Evolutionary conservation across 37 sponge, comb jelly and placozoan genomes (phyloP), one percentile per base, ranked within the genome.

Genomic region (Oscarella lobularis): DNA sequence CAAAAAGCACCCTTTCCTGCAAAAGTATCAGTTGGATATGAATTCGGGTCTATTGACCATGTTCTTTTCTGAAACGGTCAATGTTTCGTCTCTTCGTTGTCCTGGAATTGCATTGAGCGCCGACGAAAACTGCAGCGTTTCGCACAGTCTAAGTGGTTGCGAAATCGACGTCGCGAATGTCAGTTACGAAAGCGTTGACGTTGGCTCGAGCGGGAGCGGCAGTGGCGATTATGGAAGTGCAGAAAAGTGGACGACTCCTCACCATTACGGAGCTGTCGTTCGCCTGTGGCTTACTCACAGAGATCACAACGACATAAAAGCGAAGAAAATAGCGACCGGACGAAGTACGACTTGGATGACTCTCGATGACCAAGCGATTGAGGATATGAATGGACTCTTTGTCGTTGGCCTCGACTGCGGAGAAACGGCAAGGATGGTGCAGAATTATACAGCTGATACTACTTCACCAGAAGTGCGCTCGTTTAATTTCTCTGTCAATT

Each of bases 1-100:
- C 60, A 66, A 54, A 14, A 85, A 83, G n/a, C 40, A 73, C 74
- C 89, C 93, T 3, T 27, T 66, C 2, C 39, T 88, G 35, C 20
- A 38, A 2, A 38, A 39, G 3, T 92, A 78, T 41, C 33, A 37
- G 6, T 76, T 92, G 71, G 93, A 92, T 67, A 72, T 88, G 27
- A 72, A 92, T 38, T 33, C 31, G 1, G 93, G 93, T 1, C 67
- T 60, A 39, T 66, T 92, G 2, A 41, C 66, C 37, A 71, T 92
- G 20, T 83, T 79, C n/a, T 92, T 92, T 37, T 86, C 89, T 41
- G 93, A 92, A 73, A 92, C 93, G 27, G 87, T 92, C 31, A 83
- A 88, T 37, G 77, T 80, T 6, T 66, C 48, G 1, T 76, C 87
- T 0, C 40, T 93, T 37, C 79, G 78, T 39, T 93, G 94, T 73